Percentiles rank a stretch among this genome's conserved stretches.
These are phyloP conservation scores for Philopotamus ludificatus DNA, from an alignment of 1,140 invertebrate species.

Conservation along the genomic window DNA sequence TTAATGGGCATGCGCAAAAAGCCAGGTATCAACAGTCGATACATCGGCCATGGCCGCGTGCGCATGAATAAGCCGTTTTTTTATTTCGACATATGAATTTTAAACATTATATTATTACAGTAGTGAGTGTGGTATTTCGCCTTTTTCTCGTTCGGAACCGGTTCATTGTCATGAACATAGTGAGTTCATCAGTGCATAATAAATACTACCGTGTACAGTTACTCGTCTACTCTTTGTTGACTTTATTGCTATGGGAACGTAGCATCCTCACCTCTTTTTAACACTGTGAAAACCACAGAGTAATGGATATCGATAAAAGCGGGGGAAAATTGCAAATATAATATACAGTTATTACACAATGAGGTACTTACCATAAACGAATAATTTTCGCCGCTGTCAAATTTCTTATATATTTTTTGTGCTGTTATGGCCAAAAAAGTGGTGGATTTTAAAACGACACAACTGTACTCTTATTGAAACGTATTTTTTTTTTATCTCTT, in stretches of 20 bases:
- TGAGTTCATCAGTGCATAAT: constrained; percentile 12
- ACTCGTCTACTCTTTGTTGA: constrained; percentile 10
- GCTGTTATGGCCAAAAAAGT: too few species aligned
- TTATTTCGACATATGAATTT: neutral
- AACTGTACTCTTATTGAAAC: too few species aligned
- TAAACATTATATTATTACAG: neutral
- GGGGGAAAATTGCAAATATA: neutral
- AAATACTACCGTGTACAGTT: constrained; percentile 10
- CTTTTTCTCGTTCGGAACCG: constrained; percentile 9
- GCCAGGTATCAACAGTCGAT: too few species aligned
- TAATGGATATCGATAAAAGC: neutral
- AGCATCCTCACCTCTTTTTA: neutral
- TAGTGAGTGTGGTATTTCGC: constrained; percentile 1
- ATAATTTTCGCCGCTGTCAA: too few species aligned
- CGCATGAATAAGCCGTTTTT: neutral
- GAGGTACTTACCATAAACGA: too few species aligned
- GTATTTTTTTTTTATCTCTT: neutral
- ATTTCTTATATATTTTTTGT: too few species aligned
- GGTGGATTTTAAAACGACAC: too few species aligned
- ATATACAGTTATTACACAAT: neutral
- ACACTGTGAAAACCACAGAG: neutral
- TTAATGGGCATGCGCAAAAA: too few species aligned
- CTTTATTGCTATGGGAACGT: constrained; percentile 5
- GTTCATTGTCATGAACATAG: constrained; percentile 12
- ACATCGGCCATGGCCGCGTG: neutral